Base-by-base conservation (phyloP, 2,113 vertebrate genomes). In the Penelope pileata region DNA sequence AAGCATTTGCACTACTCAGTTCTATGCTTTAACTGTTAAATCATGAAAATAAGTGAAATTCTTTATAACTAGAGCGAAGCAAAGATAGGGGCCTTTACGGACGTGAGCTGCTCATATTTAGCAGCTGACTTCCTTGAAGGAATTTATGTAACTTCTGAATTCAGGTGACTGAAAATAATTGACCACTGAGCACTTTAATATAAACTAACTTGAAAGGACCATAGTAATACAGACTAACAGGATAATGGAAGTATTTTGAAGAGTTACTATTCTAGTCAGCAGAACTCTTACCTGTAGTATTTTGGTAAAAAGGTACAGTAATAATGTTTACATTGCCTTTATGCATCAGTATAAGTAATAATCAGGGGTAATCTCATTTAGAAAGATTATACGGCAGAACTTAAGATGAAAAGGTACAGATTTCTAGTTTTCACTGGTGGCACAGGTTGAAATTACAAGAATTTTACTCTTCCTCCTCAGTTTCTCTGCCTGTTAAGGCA, bases 181-280 rank as follows among this genome's bases (percentile, higher is more conserved):
- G 58, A 92, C 58, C 78, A 73, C 47, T 62, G 47, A 77, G 95
- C 96, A 97, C 94, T 97, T 98, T 92, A 96, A 78, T 87, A 47
- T 50, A 89, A 91, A 95, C 51, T 91, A 70, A 91, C 79, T 94
- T 96, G 91, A 96, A 96, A 86, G 29, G 23, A 75, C 42, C 62
- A 43, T 48, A 30, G 16, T 40, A 36, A 72, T 30, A 36, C 0
- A 14, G 23, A 43, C 18, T 54, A 74, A 77, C 23, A 63, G 53
- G 12, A 40, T 7, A 8, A 36, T 10, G 8, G 59, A 24, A 76
- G 11, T 45, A 50, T 77, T 69, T 67, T 42, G 32, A 88, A 73
- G 10, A 68, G 27, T 21, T 3, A 1, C 67, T 94, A 16, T 3
- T 83, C 32, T 77, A 81, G 9, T 74, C 85, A 90, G 51, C 53